Evolutionary conservation across 1,140 invertebrate species (phyloP).

Genomic region (Formica exsecta): DNA sequence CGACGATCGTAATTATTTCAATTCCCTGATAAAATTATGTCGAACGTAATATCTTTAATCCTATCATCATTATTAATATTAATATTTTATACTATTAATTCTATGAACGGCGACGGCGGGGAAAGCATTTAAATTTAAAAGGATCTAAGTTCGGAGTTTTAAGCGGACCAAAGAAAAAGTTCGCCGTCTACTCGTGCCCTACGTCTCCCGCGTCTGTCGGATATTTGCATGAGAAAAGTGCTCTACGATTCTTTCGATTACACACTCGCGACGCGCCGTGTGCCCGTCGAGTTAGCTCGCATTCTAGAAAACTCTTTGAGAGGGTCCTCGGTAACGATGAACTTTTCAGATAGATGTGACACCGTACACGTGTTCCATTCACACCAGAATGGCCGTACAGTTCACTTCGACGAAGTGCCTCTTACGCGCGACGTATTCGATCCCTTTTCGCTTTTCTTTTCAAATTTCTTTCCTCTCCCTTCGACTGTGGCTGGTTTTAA

Average conservation of each 20-base stretch:
- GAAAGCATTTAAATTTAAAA: constrained; percentile 77
- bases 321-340: constrained; percentile 67
- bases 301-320: constrained; percentile 76
- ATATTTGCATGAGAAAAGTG: constrained; percentile 78
- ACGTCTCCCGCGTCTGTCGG: constrained; percentile 53
- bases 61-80: constrained; percentile 9
- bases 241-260: constrained; percentile 78
- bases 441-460: constrained; percentile 36
- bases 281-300: constrained; percentile 58
- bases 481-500: background rate
- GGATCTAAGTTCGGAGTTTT: constrained; percentile 76
- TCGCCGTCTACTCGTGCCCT: constrained; percentile 66
- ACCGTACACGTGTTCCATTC: constrained; percentile 76
- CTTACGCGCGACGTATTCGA: constrained; percentile 43
- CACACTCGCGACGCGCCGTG: constrained; percentile 72
- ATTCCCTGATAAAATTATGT: constrained; percentile 5
- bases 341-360: constrained; percentile 76
- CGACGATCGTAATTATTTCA: constrained; percentile 15
- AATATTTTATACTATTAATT: background rate
- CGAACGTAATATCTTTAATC: background rate
- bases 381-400: constrained; percentile 32
- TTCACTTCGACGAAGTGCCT: constrained; percentile 26
- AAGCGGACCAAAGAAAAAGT: constrained; percentile 75
- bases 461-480: constrained; percentile 5
- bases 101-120: constrained; percentile 23